phyloP scores from a whole-genome alignment of 2,113 vertebrate genomes.

The Salvator merianae region DNA sequence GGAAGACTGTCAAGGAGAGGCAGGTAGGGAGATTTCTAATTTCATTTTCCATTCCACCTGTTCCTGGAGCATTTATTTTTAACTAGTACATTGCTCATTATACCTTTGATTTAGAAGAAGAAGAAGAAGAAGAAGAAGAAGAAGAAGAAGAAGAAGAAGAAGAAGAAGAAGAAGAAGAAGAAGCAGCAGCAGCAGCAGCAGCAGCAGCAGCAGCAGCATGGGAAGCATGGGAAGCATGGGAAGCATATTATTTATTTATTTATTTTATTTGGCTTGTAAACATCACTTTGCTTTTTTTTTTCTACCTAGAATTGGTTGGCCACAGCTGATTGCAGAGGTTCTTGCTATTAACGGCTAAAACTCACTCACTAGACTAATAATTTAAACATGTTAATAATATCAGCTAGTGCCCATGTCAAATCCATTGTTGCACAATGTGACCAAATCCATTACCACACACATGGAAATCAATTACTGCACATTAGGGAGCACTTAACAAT shows the following conservation, averaged over 20 bases:
- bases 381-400: slow-evolving; percentile 60
- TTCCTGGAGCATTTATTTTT: accelerated
- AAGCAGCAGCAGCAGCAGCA: too few species aligned
- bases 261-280: background rate
- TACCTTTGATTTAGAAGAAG: slow-evolving; percentile 4
- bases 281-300: background rate
- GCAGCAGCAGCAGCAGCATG: too few species aligned
- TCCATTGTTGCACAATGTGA: slow-evolving; percentile 59
- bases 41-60: accelerated
- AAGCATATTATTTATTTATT: background rate
- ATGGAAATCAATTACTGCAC: slow-evolving; percentile 70
- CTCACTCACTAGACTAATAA: slow-evolving; percentile 19
- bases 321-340: background rate
- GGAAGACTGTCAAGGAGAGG: background rate
- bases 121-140: too few species aligned
- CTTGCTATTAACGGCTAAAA: background rate
- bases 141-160: too few species aligned
- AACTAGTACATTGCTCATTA: background rate
- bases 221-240: too few species aligned
- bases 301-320: background rate
- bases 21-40: accelerated
- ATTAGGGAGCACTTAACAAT: slow-evolving; percentile 70
- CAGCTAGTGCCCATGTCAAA: slow-evolving; percentile 65
- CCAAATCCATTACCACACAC: slow-evolving; percentile 62
- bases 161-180: too few species aligned